These are phyloP conservation scores for Artemia sinica DNA, from an alignment of 2,888 invertebrate genomes.

Conservation along the genomic window DNA sequence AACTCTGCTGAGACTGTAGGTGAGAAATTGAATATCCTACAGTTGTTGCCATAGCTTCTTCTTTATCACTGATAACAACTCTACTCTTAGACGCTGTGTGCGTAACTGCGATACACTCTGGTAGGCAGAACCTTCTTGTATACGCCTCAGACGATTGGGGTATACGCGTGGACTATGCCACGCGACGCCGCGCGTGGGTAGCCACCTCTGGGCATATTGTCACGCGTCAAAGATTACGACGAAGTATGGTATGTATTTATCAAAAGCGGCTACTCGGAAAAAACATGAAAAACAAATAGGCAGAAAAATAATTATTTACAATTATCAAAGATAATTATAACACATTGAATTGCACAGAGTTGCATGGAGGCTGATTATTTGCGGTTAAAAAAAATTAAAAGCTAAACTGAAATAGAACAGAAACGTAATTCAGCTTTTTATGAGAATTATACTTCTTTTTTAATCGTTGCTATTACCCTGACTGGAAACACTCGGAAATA, in stretches of 20 bases:
- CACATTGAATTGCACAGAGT: too few relatives aligned
- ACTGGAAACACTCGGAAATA: too few relatives aligned
- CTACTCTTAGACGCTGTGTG: background rate
- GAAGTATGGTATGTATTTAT: background rate
- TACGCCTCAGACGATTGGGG: background rate
- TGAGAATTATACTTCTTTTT: too few relatives aligned
- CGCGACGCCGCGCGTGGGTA: constrained; percentile 10
- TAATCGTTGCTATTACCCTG: too few relatives aligned
- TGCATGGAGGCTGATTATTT: too few relatives aligned
- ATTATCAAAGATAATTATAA: too few relatives aligned
- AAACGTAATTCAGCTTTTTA: too few relatives aligned
- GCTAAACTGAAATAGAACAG: too few relatives aligned
- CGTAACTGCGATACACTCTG: background rate
- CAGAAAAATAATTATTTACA: too few relatives aligned
- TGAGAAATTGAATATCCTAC: constrained; percentile 5
- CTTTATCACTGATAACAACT: background rate
- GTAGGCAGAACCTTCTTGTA: constrained; percentile 12
- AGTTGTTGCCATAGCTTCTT: constrained; percentile 4
- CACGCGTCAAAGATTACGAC: constrained; percentile 10
- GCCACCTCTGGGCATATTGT: background rate
- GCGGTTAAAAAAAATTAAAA: too few relatives aligned
- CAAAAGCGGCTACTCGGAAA: too few relatives aligned
- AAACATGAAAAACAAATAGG: too few relatives aligned
- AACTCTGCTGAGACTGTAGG: constrained; percentile 10
- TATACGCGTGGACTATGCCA: constrained; percentile 8